Base-by-base conservation (phyloP, 2,888 invertebrate species). In the Steinernema hermaphroditum region DNA sequence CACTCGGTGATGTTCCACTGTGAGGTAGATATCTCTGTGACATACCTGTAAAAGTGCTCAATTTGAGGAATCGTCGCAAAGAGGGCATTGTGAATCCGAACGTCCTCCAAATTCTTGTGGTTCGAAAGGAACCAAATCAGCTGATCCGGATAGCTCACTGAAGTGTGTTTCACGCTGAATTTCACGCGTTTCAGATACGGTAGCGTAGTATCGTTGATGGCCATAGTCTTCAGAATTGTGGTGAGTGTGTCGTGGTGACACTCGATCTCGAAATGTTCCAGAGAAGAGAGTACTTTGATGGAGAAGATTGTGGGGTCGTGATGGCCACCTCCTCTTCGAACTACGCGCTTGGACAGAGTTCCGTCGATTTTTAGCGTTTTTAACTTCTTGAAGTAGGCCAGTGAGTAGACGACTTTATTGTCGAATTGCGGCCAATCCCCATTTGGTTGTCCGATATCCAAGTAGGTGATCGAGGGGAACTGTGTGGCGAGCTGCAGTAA, bases 291-390 rank as follows among this genome's bases (percentile, higher is more conserved):
- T 4, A 54, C 54, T 54, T 27, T 22, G 2, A 54, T 54, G 9
- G 54, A 54, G 12, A 19, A 22, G 22, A 24, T 24, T 27, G 54
- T 54, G 12, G 54, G 19, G 54, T 54, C 54, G 16, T 24, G 27
- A 16, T 54, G 54, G 24, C 24, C 54, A 22, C 54, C 54, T 2
- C 54, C 54, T 24, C 54, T 2, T 24, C 54, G 22, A 4, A 54
- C 54, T 2, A 54, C 24, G 2, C 54, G 54, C 19, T 54, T 54
- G 24, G 54, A 54, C 22, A 54, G 16, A 22, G 54, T 54, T 22
- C 54, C 54, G 22, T 54, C 54, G 54, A 54, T 54, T 24, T 54
- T 54, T 22, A 54, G 54, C 54, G 54, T 54, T 54, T 54, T 54
- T 12, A 54, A 22, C 27, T 54, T 54, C 12, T 27, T 22, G 27